Evolutionary conservation across 2,797 vertebrate genomes (phyloP).

Genomic region (Cryptoblepharus egeriae): DNA sequence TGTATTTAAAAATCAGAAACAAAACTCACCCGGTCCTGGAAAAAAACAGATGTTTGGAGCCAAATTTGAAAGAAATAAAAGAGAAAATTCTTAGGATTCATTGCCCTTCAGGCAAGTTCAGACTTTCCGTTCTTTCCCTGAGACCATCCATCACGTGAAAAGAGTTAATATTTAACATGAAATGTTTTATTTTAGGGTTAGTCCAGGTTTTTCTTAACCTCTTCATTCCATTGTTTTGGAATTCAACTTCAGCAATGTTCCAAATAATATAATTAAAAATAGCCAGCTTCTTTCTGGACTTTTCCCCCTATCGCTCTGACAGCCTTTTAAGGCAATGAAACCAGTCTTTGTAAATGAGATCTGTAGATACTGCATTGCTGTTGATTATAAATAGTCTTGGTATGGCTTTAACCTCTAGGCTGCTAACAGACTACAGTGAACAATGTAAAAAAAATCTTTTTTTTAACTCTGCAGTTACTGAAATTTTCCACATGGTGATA

Average conservation of each 20-base stretch:
- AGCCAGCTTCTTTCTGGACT: constrained; percentile 9
- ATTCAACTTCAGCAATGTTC: neutral
- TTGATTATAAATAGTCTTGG: constrained; percentile 15
- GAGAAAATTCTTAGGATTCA: neutral
- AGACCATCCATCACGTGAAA: neutral
- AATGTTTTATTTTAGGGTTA: neutral
- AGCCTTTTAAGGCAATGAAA: constrained; percentile 27
- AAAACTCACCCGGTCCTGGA: constrained; percentile 40
- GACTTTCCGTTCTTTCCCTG: constrained; percentile 9
- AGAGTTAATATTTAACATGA: constrained; percentile 45
- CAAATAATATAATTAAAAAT: neutral
- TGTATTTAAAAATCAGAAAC: neutral
- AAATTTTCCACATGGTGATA: constrained; percentile 58
- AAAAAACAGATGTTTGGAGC: constrained; percentile 42
- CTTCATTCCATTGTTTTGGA: neutral
- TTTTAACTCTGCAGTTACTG: constrained; percentile 61
- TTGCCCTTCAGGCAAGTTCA: constrained; percentile 59
- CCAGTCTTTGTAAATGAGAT: neutral
- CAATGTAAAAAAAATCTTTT: neutral
- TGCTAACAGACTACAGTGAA: neutral
- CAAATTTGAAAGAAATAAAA: constrained; percentile 38
- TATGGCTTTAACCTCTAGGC: constrained; percentile 33
- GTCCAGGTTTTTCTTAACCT: neutral
- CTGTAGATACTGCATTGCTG: neutral
- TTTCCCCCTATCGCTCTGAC: neutral